phyloP scores from a whole-genome alignment of 2,797 vertebrate genomes.

The Dipus sagitta region DNA sequence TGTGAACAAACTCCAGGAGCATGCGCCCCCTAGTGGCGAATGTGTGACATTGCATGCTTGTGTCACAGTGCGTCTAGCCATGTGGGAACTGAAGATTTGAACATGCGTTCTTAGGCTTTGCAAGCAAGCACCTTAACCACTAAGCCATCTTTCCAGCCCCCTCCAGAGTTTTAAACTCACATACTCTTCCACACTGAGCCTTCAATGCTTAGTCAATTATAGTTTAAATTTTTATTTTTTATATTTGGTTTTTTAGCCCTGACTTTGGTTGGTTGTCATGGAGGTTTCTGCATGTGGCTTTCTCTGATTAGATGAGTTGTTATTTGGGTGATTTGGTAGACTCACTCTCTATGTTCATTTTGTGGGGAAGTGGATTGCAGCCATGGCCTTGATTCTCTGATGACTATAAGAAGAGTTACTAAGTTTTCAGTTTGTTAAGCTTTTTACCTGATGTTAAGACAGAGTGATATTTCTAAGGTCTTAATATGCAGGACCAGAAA shows the following conservation, averaged over 20 bases:
- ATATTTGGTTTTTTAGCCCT: no score
- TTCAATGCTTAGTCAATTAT: conserved; percentile 4
- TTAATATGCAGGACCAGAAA: background rate
- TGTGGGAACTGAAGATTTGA: no score
- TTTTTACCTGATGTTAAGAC: conserved; percentile 48
- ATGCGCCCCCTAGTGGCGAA: no score
- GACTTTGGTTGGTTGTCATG: background rate
- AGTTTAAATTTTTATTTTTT: conserved; percentile 28
- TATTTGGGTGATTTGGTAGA: background rate
- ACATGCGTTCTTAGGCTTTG: no score
- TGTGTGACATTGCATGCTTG: no score
- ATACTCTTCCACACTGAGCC: conserved; percentile 18
- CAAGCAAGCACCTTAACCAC: no score
- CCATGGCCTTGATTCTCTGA: background rate
- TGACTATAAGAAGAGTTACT: conserved; percentile 33
- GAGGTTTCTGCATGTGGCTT: conserved; percentile 33
- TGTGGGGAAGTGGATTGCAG: background rate
- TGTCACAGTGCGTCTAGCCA: no score
- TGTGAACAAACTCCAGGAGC: no score
- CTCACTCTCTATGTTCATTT: background rate
- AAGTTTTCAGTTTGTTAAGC: conserved; percentile 46
- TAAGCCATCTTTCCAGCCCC: no score
- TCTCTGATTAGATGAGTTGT: background rate
- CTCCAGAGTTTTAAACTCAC: conserved; percentile 21
- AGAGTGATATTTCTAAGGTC: conserved; percentile 28